These are phyloP conservation scores for Heliconius hermathena DNA, from an alignment of 1,140 invertebrate genomes.

Conservation along the genomic window DNA sequence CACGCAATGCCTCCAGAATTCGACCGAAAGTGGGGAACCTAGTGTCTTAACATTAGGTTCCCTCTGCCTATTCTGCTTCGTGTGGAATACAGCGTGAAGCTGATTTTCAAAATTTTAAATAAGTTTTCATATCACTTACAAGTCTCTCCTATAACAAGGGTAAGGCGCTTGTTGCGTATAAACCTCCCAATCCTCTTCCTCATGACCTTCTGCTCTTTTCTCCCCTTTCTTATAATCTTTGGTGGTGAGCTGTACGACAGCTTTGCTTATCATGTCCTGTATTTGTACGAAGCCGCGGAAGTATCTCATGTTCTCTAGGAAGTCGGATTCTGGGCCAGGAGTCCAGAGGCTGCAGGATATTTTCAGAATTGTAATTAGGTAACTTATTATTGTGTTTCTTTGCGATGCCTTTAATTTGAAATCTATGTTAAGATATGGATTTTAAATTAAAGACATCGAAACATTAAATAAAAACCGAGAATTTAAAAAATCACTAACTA, in stretches of 20 bases:
- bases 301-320: constrained; percentile 85
- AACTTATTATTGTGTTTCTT: no score
- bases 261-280: constrained; percentile 85
- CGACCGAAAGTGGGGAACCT: no score
- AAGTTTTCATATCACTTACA: constrained; percentile 74
- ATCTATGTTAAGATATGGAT: no score
- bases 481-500: no score
- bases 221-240: constrained; percentile 38
- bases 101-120: not conserved
- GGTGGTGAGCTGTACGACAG: constrained; percentile 81
- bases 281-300: constrained; percentile 86
- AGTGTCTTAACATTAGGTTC: no score
- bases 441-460: no score
- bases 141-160: constrained; percentile 84
- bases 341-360: constrained; percentile 82
- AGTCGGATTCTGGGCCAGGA: constrained; percentile 84
- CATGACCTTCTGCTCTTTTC: constrained; percentile 47
- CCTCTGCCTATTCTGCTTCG: no score
- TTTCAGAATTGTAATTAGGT: not conserved
- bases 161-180: constrained; percentile 86
- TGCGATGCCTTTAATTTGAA: no score
- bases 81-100: no score
- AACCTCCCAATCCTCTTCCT: constrained; percentile 77
- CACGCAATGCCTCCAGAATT: no score
- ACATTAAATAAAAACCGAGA: no score